Evolutionary conservation across 2,113 vertebrate genomes (phyloP).

Genomic region (Dendropsophus ebraccatus): DNA sequence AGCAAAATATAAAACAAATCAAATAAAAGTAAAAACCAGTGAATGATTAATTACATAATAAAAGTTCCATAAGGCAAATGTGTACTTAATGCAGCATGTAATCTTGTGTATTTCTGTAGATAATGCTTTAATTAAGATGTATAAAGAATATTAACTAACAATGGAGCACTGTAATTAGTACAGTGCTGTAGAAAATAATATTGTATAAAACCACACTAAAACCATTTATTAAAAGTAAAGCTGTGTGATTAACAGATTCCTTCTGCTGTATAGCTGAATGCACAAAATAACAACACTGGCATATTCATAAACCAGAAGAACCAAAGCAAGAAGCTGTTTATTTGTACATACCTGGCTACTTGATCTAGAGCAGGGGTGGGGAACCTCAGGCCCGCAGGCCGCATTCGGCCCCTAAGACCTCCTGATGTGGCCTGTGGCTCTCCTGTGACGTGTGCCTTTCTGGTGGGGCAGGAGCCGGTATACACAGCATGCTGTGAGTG

Average conservation of each 20-base stretch:
- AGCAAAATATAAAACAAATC: neutral
- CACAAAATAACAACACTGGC: neutral
- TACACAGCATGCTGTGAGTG: no score
- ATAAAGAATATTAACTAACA: neutral
- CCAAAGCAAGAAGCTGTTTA: neutral
- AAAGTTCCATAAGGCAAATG: neutral
- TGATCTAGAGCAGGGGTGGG: no score
- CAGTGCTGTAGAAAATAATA: neutral
- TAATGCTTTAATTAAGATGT: neutral
- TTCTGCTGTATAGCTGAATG: neutral
- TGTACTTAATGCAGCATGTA: neutral
- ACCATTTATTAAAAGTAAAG: neutral
- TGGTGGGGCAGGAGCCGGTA: no score
- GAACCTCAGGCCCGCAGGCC: no score
- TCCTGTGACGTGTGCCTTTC: no score
- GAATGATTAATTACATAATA: neutral
- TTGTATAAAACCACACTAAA: neutral
- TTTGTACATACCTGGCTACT: no score
- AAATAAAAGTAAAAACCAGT: neutral
- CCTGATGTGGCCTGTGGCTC: no score
- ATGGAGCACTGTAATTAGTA: neutral
- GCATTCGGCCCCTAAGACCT: no score
- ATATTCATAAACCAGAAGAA: neutral
- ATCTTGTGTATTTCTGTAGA: neutral
- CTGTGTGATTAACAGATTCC: neutral